phyloP scores from a whole-genome alignment of 37 sponge, comb jelly and placozoan genomes.

The Ephydatia muelleri region DNA sequence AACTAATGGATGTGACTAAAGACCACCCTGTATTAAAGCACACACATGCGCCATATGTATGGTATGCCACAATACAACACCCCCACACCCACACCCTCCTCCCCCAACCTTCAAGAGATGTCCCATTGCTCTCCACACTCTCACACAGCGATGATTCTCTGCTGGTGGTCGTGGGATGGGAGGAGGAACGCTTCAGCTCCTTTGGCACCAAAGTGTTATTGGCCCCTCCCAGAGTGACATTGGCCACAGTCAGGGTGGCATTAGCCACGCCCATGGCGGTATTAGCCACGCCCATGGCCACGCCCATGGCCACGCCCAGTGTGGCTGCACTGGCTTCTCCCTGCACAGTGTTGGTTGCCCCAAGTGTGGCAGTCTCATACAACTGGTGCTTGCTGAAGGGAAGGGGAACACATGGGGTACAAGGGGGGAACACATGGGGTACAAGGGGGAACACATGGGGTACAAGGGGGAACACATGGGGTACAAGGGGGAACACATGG shows the following conservation, averaged over 20 bases:
- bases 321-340: background rate
- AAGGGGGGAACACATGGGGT: background rate
- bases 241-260: background rate
- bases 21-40: background rate
- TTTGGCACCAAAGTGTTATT: background rate
- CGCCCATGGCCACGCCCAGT: background rate
- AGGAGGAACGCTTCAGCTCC: background rate
- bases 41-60: background rate
- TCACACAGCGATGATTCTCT: background rate
- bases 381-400: conserved; percentile 71
- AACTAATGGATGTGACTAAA: too few relatives aligned
- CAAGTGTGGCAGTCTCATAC: conserved; percentile 62
- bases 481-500: too few relatives aligned
- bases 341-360: conserved; percentile 2
- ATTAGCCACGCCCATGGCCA: background rate
- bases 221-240: background rate
- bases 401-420: background rate
- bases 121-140: background rate
- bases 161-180: conserved; percentile 5
- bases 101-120: background rate
- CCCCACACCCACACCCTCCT: background rate
- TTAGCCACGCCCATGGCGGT: background rate
- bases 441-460: too few relatives aligned
- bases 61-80: background rate
- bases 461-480: too few relatives aligned